phyloP scores from a whole-genome alignment of 1,140 invertebrate genomes.

The Musca domestica region DNA sequence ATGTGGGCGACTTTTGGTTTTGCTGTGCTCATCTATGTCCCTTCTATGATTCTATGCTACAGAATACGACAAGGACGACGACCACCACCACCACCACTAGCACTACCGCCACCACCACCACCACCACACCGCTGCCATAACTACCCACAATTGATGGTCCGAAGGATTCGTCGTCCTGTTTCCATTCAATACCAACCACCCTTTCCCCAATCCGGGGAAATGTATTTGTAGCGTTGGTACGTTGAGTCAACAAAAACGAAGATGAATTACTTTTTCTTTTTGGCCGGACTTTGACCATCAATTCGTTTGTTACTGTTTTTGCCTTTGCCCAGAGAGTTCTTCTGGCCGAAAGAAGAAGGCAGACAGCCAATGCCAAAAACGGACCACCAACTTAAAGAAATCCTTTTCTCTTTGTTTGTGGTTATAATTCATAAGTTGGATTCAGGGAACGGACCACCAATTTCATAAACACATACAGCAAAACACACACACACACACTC shows the following conservation, averaged over 20 bases:
- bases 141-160: too few relatives aligned
- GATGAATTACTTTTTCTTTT: slow-evolving; percentile 22
- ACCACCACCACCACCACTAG: too few relatives aligned
- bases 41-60: not conserved
- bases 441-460: too few relatives aligned
- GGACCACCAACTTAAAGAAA: too few relatives aligned
- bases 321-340: not conserved
- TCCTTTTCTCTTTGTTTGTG: not conserved
- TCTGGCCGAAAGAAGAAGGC: not conserved
- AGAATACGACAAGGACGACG: too few relatives aligned
- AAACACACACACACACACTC: not conserved
- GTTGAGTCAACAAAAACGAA: slow-evolving; percentile 12
- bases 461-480: not conserved
- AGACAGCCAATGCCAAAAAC: too few relatives aligned
- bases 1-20: slow-evolving; percentile 18
- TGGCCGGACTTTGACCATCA: slow-evolving; percentile 17
- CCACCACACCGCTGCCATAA: too few relatives aligned
- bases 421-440: slow-evolving; percentile 10
- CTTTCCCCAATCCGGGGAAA: too few relatives aligned
- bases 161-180: too few relatives aligned
- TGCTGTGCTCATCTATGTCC: not conserved
- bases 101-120: too few relatives aligned
- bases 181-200: too few relatives aligned
- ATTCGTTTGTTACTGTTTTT: slow-evolving; percentile 3
- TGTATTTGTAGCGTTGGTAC: too few relatives aligned